Base-by-base conservation (phyloP, 53 echinoderm and acorn worm genomes). In the Zoroaster sp. region DNA sequence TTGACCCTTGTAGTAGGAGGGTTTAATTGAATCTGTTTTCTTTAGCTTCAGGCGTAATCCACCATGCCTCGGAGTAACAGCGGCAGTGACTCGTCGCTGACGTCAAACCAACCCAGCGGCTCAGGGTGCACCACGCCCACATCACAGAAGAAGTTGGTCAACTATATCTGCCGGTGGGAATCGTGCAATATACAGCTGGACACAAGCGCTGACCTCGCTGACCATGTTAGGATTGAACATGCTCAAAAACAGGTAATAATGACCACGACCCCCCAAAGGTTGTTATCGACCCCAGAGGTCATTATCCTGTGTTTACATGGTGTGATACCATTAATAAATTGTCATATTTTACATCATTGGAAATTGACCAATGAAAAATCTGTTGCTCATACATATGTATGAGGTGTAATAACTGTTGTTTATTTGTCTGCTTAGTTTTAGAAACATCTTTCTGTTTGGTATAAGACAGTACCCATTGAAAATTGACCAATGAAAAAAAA, bases 131-230 rank as follows among this genome's bases (percentile, higher is more conserved):
- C 72, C 31, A 95, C 94, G 18, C 94, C 96, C 3, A 80, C 95
- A 2, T 89, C 92, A 0, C 96, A 91, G 67, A 88, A 92, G 51
- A 95, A 95, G 86, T 93, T 95, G 69, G 83, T 86, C 69, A 95
- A 91, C 71, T 96, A 93, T 39, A 83, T 93, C 28, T 96, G 96
- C 78, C 89, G 93, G 18, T 96, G 96, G 96, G 96, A 96, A 34
- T 85, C 91, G 1, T 96, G 96, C 68, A 89, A 78, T 31, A 65
- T 85, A 15, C 92, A 91, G 43, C 88, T 92, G 1, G 95, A 96
- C 31, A 90, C 96, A 28, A 97, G 97, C 77, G 95, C 95, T 20
- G 97, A 97, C 51, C 89, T 97, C 14, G 97, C 97, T 0, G 97
- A 97, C 25, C 97, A 97, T n/a, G 91, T 97, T 14, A 87, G 87